phyloP scores from a whole-genome alignment of 2,113 vertebrate genomes.

The Chaenogobius annularis region DNA sequence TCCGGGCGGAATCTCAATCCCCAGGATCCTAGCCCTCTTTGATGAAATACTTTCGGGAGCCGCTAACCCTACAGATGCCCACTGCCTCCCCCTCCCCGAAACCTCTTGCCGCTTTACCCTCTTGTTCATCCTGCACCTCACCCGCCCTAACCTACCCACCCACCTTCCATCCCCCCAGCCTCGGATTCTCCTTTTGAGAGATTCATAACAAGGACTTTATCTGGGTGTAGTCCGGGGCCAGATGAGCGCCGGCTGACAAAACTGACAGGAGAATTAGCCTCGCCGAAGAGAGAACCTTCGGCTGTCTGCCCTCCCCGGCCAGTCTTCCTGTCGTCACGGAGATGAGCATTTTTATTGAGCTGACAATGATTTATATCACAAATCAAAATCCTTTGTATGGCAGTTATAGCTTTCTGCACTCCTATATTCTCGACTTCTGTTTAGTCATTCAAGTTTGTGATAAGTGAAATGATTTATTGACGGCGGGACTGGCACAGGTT shows the following conservation, averaged over 20 bases:
- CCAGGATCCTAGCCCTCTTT: conserved; percentile 79
- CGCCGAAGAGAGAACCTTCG: conserved; percentile 63
- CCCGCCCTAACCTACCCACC: conserved; percentile 13
- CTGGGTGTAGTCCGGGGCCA: conserved; percentile 68
- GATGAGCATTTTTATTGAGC: conserved; percentile 23
- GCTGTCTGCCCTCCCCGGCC: conserved; percentile 45
- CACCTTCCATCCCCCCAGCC: conserved; percentile 14
- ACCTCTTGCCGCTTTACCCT: conserved; percentile 52
- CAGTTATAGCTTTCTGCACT: conserved; percentile 1
- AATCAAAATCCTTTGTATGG: conserved; percentile 6
- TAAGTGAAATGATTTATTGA: neutral
- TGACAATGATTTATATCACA: conserved; percentile 34
- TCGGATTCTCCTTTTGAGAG: conserved; percentile 67
- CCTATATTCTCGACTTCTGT: neutral
- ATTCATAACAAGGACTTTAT: conserved; percentile 77
- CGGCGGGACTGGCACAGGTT: neutral
- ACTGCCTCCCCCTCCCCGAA: conserved; percentile 36
- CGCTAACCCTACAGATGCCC: conserved; percentile 74
- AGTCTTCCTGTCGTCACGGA: conserved; percentile 51
- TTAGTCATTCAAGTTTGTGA: neutral
- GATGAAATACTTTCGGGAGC: conserved; percentile 83
- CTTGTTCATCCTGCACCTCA: conserved; percentile 46
- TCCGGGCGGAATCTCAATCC: conserved; percentile 82
- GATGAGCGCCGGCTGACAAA: conserved; percentile 73
- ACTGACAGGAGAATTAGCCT: conserved; percentile 74